Conservation (phyloP, 2,113 vertebrate genomes). For the Gnathonemus longibarbis region DNA sequence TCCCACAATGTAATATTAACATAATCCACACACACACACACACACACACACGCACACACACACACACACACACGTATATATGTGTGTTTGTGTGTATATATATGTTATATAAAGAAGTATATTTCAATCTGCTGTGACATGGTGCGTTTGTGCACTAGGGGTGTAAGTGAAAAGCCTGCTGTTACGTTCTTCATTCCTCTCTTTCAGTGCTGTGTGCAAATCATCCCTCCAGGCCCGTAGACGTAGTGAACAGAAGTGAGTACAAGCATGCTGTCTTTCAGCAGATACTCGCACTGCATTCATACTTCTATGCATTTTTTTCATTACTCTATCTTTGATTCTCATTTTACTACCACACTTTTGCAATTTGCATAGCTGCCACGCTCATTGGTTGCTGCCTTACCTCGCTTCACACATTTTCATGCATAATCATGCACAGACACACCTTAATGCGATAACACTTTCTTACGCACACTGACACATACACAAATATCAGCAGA, state of each 20-base stretch:
- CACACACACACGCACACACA: too few species aligned
- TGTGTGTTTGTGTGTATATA: too few species aligned
- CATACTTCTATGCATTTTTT: neutral
- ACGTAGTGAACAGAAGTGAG: neutral
- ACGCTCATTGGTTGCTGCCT: neutral
- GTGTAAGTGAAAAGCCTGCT: neutral
- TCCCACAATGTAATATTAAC: too few species aligned
- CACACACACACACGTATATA: too few species aligned
- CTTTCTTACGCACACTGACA: neutral
- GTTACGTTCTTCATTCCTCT: neutral
- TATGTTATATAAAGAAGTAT: neutral
- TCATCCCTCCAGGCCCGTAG: neutral
- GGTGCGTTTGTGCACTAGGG: neutral
- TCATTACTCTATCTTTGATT: neutral
- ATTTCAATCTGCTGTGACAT: neutral
- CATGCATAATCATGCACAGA: neutral
- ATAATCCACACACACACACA: too few species aligned
- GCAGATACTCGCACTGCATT: neutral
- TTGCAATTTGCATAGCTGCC: neutral
- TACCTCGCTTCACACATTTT: neutral
- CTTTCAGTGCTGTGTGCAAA: slow-evolving; percentile 7
- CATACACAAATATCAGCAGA: neutral
- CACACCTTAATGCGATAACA: neutral
- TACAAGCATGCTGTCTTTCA: neutral
- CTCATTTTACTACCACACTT: neutral